These are phyloP conservation scores for Carassius carassius DNA, from an alignment of 2,113 vertebrate species.

Conservation along the genomic window DNA sequence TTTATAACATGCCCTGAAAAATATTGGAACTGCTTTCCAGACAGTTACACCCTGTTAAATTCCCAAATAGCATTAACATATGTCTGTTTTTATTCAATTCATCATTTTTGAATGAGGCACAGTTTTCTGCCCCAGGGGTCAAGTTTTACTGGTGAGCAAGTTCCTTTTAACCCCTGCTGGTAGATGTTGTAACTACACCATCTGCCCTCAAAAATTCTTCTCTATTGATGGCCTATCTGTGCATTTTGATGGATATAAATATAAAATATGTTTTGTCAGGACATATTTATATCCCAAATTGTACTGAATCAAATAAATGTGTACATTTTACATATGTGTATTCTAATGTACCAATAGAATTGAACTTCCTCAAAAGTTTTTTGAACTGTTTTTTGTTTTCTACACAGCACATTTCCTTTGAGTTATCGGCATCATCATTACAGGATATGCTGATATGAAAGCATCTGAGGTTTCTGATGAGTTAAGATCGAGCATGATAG, in stretches of 20 bases:
- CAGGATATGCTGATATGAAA: slow-evolving; percentile 35
- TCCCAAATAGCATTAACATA: neutral
- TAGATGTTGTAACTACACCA: neutral
- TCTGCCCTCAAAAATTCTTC: neutral
- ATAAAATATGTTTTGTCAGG: no score
- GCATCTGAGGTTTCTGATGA: slow-evolving; percentile 1
- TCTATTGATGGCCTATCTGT: neutral
- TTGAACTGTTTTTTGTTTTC: neutral
- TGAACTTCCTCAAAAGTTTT: neutral
- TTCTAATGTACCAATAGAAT: neutral
- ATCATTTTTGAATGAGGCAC: slow-evolving; percentile 16
- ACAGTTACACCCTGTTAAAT: slow-evolving; percentile 29
- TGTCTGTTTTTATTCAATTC: slow-evolving; percentile 5
- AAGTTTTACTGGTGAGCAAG: neutral
- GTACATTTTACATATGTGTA: no score
- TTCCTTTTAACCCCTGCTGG: neutral
- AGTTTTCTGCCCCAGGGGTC: neutral
- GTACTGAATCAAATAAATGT: no score
- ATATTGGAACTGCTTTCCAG: neutral
- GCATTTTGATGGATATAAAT: no score
- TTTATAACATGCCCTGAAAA: slow-evolving; percentile 10
- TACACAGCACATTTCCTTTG: neutral
- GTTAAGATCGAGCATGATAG: neutral
- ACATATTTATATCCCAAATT: neutral
- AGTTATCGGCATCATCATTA: neutral